Conservation (phyloP, 2,888 invertebrate genomes). For the Cepaea hortensis region DNA sequence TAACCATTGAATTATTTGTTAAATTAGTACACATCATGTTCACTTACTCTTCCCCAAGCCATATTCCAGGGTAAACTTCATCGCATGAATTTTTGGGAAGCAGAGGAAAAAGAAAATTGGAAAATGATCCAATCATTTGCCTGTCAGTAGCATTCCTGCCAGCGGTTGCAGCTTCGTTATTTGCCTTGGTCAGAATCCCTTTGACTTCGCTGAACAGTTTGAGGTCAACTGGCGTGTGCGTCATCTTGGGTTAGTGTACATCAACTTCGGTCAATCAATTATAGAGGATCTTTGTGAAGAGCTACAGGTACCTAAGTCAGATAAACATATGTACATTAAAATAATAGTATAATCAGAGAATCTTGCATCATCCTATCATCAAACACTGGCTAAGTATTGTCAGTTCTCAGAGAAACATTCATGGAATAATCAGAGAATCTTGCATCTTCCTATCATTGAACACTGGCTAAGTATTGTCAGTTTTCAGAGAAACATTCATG, state of each 20-base stretch:
- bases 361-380: too few species aligned
- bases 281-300: background rate
- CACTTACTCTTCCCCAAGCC: constrained; percentile 67
- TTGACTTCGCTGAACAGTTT: constrained; percentile 33
- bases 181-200: constrained; percentile 23
- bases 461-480: too few species aligned
- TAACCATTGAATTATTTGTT: too few species aligned
- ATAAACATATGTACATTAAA: background rate
- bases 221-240: constrained; percentile 31
- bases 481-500: too few species aligned
- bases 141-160: background rate
- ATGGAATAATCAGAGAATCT: too few species aligned
- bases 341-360: background rate
- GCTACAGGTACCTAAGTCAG: background rate
- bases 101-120: constrained; percentile 49
- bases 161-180: background rate
- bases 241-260: background rate
- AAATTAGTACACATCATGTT: background rate
- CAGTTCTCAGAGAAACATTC: too few species aligned
- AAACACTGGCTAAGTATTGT: too few species aligned
- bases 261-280: background rate
- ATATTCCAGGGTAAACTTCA: constrained; percentile 66
- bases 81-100: constrained; percentile 62
- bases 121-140: constrained; percentile 34
- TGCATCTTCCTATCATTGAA: too few species aligned